Base-by-base conservation (phyloP, 2,888 invertebrate species). In the Patella ulyssiponensis region DNA sequence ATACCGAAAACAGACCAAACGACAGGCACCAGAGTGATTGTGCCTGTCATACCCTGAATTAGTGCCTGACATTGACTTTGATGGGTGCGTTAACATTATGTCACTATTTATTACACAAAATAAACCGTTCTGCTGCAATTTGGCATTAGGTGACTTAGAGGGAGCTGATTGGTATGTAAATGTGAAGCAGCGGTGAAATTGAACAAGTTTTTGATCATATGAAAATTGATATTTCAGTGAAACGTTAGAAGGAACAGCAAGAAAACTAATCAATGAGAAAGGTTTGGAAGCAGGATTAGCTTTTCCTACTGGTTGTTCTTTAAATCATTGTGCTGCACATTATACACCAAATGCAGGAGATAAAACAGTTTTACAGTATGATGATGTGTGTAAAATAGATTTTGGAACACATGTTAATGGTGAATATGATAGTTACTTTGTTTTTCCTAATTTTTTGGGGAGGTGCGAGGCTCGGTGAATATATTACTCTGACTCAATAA, bases 331-430 rank as follows among this genome's bases (percentile, higher is more conserved):
- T 91, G 99, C 99, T 77, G 99, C 99, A 74, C 99, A 99, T 93
- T 99, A 99, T 90, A 99, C 99, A 17, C 99, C 99, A 5, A 99
- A 99, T 92, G 97, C 98, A 76, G 99, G 98, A 15, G 99, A 99
- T 92, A 94, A 95, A 14, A 99, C 99, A 0, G 97, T 99, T 14
- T 93, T 99, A 73, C 94, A 96, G 84, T 96, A 96, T 88, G 98
- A 99, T 89, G 99, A 99, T 92, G 98, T 99, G 3, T 98, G 98
- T 87, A 99, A 99, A 93, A 98, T 99, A 86, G 98, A 99, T 92
- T 99, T 98, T 92, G 98, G 98, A 74, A 98, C 98, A 1, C 99
- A 99, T 92, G 96, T 99, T 83, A 98, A 98, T 92, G 99, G 98
- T 79, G 87, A 76, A 83, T 64, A 14, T 9, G 1, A 27, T 5